These are phyloP conservation scores for Drosophila azteca DNA, from an alignment of 1,140 invertebrate species.

Conservation along the genomic window DNA sequence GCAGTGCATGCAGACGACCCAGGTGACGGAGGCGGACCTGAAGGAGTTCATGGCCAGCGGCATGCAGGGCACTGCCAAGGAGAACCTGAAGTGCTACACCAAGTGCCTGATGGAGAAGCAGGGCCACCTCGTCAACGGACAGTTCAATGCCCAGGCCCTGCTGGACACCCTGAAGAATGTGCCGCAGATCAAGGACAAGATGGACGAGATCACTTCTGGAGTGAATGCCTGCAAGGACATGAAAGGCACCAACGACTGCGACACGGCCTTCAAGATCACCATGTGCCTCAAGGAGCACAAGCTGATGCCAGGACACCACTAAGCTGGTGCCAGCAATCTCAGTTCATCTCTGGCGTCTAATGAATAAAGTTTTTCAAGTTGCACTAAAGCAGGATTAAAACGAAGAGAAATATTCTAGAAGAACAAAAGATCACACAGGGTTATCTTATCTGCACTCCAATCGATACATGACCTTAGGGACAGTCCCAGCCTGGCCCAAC, in stretches of 20 bases:
- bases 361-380: slow-evolving; percentile 57
- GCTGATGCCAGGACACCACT: slow-evolving; percentile 34
- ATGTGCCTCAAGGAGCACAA: slow-evolving; percentile 76
- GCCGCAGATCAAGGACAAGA: slow-evolving; percentile 57
- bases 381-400: slow-evolving; percentile 36
- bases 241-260: slow-evolving; percentile 69
- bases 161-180: slow-evolving; percentile 51
- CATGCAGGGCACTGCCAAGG: slow-evolving; percentile 53
- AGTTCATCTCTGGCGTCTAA: slow-evolving; percentile 17
- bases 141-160: slow-evolving; percentile 61
- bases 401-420: neutral
- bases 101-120: slow-evolving; percentile 78
- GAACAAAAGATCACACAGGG: neutral
- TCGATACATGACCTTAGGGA: neutral
- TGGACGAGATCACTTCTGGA: slow-evolving; percentile 58
- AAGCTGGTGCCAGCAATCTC: neutral
- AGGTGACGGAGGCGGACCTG: slow-evolving; percentile 58
- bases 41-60: slow-evolving; percentile 61
- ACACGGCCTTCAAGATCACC: slow-evolving; percentile 70
- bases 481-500: slow-evolving; percentile 1
- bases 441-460: slow-evolving; percentile 20
- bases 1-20: slow-evolving; percentile 62
- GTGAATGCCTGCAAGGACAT: slow-evolving; percentile 67
- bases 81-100: slow-evolving; percentile 67
- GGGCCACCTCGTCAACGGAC: slow-evolving; percentile 63